Conservation (phyloP, 2,888 invertebrate species). For the Ephialtes manifestator region DNA sequence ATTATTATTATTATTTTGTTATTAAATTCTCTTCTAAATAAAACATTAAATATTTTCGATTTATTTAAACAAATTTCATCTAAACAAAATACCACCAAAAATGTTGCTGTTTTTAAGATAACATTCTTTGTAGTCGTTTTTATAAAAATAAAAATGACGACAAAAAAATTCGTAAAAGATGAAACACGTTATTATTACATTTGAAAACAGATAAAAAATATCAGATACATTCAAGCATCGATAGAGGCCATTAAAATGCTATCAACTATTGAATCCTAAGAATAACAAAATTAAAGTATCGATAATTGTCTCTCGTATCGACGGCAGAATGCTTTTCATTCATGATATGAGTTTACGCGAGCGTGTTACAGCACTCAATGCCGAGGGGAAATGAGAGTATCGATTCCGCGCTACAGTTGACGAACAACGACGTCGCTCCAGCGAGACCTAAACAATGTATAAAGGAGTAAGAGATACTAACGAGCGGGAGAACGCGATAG, state of each 20-base stretch:
- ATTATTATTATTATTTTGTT: no score
- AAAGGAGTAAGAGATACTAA: constrained; percentile 71
- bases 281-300: background rate
- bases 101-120: no score
- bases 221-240: background rate
- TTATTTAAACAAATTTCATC: no score
- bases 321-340: constrained; percentile 51
- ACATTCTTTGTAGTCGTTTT: no score
- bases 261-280: background rate
- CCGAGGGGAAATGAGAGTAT: constrained; percentile 61
- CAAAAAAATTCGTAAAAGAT: no score
- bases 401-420: constrained; percentile 49
- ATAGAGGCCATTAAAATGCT: background rate
- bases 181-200: no score
- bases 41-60: no score
- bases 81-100: no score
- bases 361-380: constrained; percentile 48
- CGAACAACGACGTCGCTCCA: constrained; percentile 1
- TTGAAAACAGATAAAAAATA: no score
- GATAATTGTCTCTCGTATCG: constrained; percentile 30
- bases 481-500: constrained; percentile 71
- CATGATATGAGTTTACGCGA: constrained; percentile 45
- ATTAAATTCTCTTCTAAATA: no score
- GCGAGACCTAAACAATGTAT: constrained; percentile 72
- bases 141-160: no score